Percentiles rank a stretch among this genome's conserved stretches.
These are phyloP conservation scores for Orchestia grillus DNA, from an alignment of 1,140 invertebrate species.

Conservation along the genomic window DNA sequence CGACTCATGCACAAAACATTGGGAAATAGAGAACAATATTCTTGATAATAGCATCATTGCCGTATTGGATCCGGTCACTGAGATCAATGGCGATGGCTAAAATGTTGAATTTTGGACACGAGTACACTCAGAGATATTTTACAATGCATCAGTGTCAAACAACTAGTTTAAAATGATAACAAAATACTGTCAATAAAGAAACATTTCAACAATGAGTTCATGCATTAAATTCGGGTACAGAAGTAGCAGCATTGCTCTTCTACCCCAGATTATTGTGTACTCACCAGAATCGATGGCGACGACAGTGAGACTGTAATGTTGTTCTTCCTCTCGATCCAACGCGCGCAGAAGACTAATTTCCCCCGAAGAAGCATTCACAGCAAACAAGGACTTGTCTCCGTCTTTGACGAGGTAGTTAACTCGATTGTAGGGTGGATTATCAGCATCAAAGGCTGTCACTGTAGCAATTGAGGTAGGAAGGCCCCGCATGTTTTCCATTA, in stretches of 20 bases:
- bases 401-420: conserved; percentile 93
- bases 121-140: background rate
- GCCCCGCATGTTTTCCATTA: conserved; percentile 83
- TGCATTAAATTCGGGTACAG: background rate
- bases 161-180: background rate
- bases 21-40: no score
- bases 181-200: background rate
- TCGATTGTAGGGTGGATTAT: conserved; percentile 89
- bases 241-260: background rate
- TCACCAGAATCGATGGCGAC: conserved; percentile 94
- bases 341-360: conserved; percentile 85
- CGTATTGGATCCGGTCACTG: background rate
- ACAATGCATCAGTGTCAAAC: no score
- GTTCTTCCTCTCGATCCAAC: conserved; percentile 85
- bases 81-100: background rate
- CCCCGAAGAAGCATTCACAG: conserved; percentile 88
- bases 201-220: background rate
- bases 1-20: no score
- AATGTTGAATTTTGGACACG: background rate
- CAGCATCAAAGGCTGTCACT: conserved; percentile 88
- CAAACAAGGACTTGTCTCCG: conserved; percentile 85
- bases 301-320: conserved; percentile 83
- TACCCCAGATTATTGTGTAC: conserved; percentile 68
- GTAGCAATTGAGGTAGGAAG: conserved; percentile 82
- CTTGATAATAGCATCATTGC: no score